These are phyloP conservation scores for Eufriesea mexicana DNA, from an alignment of 1,140 invertebrate species.

Conservation along the genomic window DNA sequence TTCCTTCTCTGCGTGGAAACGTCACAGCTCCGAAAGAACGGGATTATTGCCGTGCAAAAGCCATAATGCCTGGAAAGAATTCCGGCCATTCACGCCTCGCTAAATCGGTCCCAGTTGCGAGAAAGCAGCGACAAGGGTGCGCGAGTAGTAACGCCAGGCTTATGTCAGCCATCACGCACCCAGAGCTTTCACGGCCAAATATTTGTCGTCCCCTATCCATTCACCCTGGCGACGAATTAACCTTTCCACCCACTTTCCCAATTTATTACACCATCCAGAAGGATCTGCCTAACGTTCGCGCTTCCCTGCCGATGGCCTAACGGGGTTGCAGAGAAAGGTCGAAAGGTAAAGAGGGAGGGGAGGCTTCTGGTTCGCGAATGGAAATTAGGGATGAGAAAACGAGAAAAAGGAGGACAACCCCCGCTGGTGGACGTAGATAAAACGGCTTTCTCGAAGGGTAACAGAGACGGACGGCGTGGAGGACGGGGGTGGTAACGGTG, in stretches of 20 bases:
- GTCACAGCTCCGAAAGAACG: no score
- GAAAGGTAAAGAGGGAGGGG: no score
- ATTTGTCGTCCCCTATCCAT: background rate
- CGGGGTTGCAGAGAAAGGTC: background rate
- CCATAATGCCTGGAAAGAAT: background rate
- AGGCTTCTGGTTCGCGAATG: background rate
- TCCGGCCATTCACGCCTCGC: background rate
- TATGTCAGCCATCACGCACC: background rate
- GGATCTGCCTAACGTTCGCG: background rate
- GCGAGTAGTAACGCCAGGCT: background rate
- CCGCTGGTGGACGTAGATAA: conserved; percentile 1
- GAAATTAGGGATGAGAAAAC: conserved; percentile 17
- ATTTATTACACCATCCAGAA: background rate
- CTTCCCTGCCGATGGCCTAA: no score
- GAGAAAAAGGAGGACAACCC: conserved; percentile 4
- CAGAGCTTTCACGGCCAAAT: background rate
- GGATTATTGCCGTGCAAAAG: no score
- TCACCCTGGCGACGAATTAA: background rate
- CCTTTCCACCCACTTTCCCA: background rate
- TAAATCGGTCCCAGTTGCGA: background rate
- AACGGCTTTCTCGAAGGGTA: background rate
- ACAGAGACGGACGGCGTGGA: conserved; percentile 10
- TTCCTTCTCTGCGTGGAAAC: no score
- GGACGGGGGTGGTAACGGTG: background rate
- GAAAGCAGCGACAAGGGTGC: background rate